Conservation (phyloP, 1,140 invertebrate genomes). For the Delia radicum region DNA sequence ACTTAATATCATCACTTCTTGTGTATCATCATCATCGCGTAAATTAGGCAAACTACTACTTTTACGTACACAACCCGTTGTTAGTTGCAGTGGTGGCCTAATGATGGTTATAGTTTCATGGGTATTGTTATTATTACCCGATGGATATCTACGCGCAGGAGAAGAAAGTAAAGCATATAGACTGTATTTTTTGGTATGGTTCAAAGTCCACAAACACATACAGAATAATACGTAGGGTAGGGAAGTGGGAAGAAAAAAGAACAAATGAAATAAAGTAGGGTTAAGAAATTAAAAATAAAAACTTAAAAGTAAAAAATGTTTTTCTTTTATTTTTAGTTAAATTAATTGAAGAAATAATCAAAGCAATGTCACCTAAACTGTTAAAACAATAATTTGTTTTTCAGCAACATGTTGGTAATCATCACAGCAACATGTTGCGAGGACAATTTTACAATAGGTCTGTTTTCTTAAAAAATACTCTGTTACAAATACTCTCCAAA, state of each 20-base stretch:
- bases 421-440: no score
- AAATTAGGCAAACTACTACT: constrained; percentile 77
- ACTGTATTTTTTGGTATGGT: neutral
- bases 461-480: no score
- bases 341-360: no score
- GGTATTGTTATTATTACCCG: constrained; percentile 72
- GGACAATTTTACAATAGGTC: no score
- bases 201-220: neutral
- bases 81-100: constrained; percentile 38
- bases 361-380: no score
- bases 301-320: neutral
- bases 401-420: no score
- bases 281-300: neutral
- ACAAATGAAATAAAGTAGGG: neutral
- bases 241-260: neutral
- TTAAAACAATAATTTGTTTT: no score
- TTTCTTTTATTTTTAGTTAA: no score
- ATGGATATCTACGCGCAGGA: constrained; percentile 64
- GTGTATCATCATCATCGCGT: constrained; percentile 48
- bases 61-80: constrained; percentile 58
- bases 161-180: constrained; percentile 12
- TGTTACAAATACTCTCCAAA: no score
- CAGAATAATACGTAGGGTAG: neutral
- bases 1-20: constrained; percentile 17
- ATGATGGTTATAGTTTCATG: constrained; percentile 43